These are phyloP conservation scores for Bambusicola thoracicus DNA, from an alignment of 2,113 vertebrate genomes.

Conservation along the genomic window DNA sequence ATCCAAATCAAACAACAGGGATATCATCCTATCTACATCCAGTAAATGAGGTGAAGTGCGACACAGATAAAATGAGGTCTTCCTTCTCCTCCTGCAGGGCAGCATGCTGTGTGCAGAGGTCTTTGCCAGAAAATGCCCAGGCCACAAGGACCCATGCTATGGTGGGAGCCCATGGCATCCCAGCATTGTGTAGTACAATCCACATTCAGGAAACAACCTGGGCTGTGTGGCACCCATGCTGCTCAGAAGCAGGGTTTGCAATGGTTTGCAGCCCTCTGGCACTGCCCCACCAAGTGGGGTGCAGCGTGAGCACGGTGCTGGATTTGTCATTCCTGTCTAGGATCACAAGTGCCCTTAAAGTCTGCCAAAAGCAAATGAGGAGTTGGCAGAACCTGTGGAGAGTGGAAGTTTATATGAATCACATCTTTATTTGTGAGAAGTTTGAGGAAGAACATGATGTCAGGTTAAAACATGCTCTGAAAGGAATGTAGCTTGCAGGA, in stretches of 20 bases:
- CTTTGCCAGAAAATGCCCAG: neutral
- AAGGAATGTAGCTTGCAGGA: constrained; percentile 65
- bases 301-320: neutral
- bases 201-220: neutral
- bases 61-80: neutral
- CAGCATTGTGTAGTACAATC: neutral
- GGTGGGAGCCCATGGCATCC: neutral
- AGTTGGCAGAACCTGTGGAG: constrained; percentile 20
- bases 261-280: neutral
- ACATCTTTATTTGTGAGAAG: constrained; percentile 59
- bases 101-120: neutral
- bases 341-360: constrained; percentile 19
- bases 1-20: neutral
- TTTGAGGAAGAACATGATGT: constrained; percentile 68
- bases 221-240: neutral
- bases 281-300: neutral
- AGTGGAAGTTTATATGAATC: constrained; percentile 66
- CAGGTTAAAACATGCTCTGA: constrained; percentile 66
- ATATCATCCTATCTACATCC: neutral
- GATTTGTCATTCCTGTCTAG: neutral
- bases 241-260: neutral
- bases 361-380: constrained; percentile 60
- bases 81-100: neutral
- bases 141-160: neutral
- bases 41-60: neutral